A percentile compares a stretch with the other conserved stretches of the same genome.
phyloP scores from a whole-genome alignment of 2,888 invertebrate genomes.

The Cheilosia impressa region DNA sequence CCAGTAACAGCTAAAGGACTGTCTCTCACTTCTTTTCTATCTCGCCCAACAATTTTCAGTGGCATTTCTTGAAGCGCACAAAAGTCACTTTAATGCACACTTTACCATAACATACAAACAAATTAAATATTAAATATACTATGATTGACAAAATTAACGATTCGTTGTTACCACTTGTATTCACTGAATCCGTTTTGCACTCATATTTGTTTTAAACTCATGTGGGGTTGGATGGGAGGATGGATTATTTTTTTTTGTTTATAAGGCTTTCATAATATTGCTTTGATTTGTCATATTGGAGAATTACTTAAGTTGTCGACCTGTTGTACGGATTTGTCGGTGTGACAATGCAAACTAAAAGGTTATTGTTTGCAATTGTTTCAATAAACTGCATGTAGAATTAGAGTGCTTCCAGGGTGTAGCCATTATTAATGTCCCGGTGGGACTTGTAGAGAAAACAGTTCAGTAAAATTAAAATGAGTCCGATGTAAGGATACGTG shows the following conservation, averaged over 20 bases:
- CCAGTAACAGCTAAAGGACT: conserved; percentile 44
- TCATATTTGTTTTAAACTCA: not conserved
- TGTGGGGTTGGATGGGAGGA: not conserved
- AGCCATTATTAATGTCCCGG: not conserved
- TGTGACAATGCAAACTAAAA: not conserved
- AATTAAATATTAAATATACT: conserved; percentile 26
- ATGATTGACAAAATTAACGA: conserved; percentile 62
- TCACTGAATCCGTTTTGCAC: conserved; percentile 12
- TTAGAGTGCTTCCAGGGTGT: conserved; percentile 19
- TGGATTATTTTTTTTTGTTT: conserved; percentile 12
- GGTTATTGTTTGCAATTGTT: not conserved
- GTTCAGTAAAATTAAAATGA: not conserved
- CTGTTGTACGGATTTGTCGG: not conserved
- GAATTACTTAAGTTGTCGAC: conserved; percentile 14
- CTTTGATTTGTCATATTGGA: conserved; percentile 21
- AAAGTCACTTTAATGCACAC: conserved; percentile 44
- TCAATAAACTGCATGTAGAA: not conserved
- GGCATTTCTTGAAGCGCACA: conserved; percentile 31
- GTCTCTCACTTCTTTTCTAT: conserved; percentile 24
- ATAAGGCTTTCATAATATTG: conserved; percentile 46
- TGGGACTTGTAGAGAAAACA: too few species aligned
- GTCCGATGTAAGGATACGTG: not conserved
- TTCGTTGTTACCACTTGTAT: conserved; percentile 38
- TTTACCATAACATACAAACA: conserved; percentile 20
- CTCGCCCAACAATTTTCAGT: conserved; percentile 32